Evolutionary conservation across 1,140 invertebrate species (phyloP).

Genomic region (Ceratina calcarata): DNA sequence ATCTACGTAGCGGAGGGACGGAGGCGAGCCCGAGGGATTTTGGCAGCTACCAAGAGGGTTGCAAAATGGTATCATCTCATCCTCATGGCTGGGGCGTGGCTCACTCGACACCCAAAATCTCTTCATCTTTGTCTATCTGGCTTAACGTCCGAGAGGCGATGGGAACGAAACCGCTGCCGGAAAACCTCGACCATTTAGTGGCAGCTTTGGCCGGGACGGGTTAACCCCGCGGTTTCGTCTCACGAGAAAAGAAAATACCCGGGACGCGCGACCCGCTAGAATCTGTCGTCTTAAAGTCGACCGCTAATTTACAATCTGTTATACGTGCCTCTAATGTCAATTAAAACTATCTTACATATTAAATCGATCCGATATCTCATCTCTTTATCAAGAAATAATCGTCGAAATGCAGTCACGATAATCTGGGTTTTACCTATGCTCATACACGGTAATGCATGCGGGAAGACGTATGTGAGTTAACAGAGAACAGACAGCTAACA

Average conservation of each 20-base stretch:
- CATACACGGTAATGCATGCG: background rate
- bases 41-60: constrained; percentile 59
- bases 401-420: background rate
- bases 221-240: background rate
- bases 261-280: background rate
- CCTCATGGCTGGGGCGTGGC: constrained; percentile 72
- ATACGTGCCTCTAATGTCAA: background rate
- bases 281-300: background rate
- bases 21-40: constrained; percentile 55
- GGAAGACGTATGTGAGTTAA: background rate
- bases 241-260: background rate
- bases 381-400: background rate
- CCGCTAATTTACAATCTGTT: background rate
- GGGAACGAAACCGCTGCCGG: constrained; percentile 14
- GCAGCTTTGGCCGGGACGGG: background rate
- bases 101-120: constrained; percentile 56
- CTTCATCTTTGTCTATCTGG: constrained; percentile 43
- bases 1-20: constrained; percentile 62
- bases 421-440: background rate
- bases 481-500: background rate
- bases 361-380: too few relatives aligned
- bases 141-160: constrained; percentile 14
- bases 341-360: too few relatives aligned
- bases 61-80: constrained; percentile 72
- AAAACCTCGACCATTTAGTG: constrained; percentile 42